Percentiles rank a stretch among this genome's conserved stretches.
Conservation (phyloP, 2,113 vertebrate species). For the Erythrocercus mccallii region DNA sequence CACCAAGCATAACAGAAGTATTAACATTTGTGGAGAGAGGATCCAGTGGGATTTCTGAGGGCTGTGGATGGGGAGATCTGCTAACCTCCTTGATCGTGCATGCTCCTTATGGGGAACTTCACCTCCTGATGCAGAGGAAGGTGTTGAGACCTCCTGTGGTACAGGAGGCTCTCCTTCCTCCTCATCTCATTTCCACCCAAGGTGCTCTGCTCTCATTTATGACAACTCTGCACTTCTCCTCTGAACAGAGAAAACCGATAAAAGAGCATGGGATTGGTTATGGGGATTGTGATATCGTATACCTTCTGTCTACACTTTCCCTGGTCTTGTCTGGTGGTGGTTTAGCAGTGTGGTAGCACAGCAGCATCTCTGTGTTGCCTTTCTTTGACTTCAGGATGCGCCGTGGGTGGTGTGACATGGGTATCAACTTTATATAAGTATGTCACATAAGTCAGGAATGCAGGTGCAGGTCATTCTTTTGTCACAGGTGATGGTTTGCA, state of each 20-base stretch:
- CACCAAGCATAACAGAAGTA: background rate
- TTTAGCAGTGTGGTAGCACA: background rate
- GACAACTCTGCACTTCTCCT: background rate
- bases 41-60: background rate
- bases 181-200: background rate
- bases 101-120: background rate
- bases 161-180: background rate
- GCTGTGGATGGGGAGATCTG: background rate
- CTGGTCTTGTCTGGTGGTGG: background rate
- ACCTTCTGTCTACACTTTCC: background rate
- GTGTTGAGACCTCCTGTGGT: background rate
- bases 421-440: background rate
- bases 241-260: background rate
- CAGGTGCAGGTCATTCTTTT: background rate
- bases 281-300: rapidly evolving
- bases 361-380: background rate
- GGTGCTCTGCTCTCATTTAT: background rate
- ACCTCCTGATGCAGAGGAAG: background rate
- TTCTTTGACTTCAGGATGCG: background rate
- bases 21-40: background rate
- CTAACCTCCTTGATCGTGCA: background rate
- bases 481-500: background rate
- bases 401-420: background rate
- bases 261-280: background rate
- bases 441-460: background rate